These are phyloP conservation scores for Platyscapa corneri DNA, from an alignment of 1,140 invertebrate species.

Conservation along the genomic window DNA sequence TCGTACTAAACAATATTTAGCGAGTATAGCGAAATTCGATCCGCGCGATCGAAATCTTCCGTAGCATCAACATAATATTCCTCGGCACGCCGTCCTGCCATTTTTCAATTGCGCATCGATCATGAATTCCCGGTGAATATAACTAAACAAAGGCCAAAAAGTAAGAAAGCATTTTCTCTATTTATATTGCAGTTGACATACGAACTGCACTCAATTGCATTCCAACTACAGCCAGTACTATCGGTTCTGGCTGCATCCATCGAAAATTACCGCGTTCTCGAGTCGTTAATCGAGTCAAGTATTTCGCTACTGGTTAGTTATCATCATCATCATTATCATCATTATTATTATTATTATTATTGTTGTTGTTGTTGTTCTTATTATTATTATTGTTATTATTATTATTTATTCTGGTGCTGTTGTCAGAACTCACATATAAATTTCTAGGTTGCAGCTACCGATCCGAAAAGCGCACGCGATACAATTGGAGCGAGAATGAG, in stretches of 20 bases:
- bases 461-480: not conserved
- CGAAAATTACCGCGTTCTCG: slow-evolving; percentile 21
- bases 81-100: not conserved
- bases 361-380: not conserved
- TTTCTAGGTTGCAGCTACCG: not conserved
- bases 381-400: not conserved
- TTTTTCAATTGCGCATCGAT: not conserved
- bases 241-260: not conserved
- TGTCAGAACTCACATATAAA: not conserved
- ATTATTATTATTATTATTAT: not conserved
- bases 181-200: not conserved
- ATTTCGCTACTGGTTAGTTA: not conserved
- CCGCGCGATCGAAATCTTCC: not conserved
- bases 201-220: not conserved
- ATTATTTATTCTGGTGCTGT: too few species aligned
- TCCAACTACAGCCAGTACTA: not conserved
- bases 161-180: slow-evolving; percentile 6
- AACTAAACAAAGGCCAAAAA: not conserved
- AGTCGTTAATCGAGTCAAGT: slow-evolving; percentile 30
- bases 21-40: not conserved
- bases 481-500: slow-evolving; percentile 7
- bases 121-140: not conserved
- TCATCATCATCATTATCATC: too few species aligned
- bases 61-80: not conserved
- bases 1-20: not conserved